Conservation (phyloP, 1,140 invertebrate genomes). For the Camponotus vicinus region DNA sequence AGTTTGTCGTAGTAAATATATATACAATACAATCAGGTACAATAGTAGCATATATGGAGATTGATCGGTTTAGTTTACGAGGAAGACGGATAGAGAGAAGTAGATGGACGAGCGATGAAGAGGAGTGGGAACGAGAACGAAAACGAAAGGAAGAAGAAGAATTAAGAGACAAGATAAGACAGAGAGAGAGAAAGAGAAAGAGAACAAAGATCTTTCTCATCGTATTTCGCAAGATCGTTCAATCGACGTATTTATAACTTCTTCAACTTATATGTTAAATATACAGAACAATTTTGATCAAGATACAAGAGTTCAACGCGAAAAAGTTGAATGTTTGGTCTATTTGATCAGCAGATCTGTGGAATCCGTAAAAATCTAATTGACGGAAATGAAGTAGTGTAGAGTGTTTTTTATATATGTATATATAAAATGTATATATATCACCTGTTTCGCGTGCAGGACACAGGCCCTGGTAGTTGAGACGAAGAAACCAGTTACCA, state of each 20-base stretch:
- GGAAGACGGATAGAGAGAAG: not conserved
- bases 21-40: slow-evolving; percentile 81
- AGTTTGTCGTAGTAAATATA: slow-evolving; percentile 72
- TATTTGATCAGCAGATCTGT: slow-evolving; percentile 48
- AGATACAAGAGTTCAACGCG: slow-evolving; percentile 13
- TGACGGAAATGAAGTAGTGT: slow-evolving; percentile 23
- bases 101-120: not conserved
- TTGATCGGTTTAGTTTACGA: slow-evolving; percentile 67
- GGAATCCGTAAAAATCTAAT: slow-evolving; percentile 34
- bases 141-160: not conserved
- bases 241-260: not conserved
- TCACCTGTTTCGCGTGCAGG: not conserved
- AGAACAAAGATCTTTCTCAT: slow-evolving; percentile 59
- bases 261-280: slow-evolving; percentile 27
- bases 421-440: too few species aligned
- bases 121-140: not conserved
- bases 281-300: slow-evolving; percentile 49
- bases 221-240: slow-evolving; percentile 5
- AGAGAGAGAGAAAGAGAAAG: slow-evolving; percentile 45
- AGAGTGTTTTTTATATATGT: not conserved
- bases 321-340: slow-evolving; percentile 42
- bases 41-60: slow-evolving; percentile 80
- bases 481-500: slow-evolving; percentile 9
- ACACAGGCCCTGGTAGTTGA: slow-evolving; percentile 21
- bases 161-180: not conserved